Evolutionary conservation across 2,888 invertebrate genomes (phyloP).

Genomic region (Ormyrus thymus): DNA sequence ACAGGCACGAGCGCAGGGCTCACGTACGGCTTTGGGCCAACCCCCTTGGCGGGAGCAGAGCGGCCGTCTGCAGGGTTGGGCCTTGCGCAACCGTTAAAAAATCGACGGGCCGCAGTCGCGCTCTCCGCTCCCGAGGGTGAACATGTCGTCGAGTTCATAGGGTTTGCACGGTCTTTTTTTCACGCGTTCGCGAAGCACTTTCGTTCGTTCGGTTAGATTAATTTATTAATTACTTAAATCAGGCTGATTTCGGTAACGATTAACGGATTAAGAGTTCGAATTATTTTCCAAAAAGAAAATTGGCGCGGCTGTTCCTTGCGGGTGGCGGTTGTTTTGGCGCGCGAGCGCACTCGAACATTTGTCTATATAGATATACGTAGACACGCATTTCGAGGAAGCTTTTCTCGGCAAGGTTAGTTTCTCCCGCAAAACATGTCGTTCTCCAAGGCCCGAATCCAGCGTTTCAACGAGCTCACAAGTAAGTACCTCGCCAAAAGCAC

Average conservation of each 20-base stretch:
- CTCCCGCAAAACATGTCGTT: constrained; percentile 75
- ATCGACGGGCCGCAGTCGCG: constrained; percentile 28
- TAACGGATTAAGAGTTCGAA: no score
- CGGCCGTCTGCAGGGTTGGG: background rate
- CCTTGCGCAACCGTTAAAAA: constrained; percentile 6
- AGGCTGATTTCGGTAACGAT: background rate
- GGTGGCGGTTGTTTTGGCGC: background rate
- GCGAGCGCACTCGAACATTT: background rate
- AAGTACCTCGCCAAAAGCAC: constrained; percentile 65
- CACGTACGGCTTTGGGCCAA: constrained; percentile 29
- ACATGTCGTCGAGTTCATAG: constrained; percentile 26
- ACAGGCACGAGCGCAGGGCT: background rate
- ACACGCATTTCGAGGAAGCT: background rate
- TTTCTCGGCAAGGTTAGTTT: background rate
- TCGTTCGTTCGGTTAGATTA: background rate
- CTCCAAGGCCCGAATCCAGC: constrained; percentile 77
- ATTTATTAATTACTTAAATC: background rate
- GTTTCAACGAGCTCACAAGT: constrained; percentile 78
- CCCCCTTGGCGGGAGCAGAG: constrained; percentile 13
- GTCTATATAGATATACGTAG: background rate
- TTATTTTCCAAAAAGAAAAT: no score
- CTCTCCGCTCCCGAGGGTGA: constrained; percentile 26
- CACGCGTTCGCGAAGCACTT: background rate
- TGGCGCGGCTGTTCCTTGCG: no score
- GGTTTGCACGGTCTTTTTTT: background rate